Evolutionary conservation across 2,888 invertebrate species (phyloP), one percentile per base, ranked within the genome.

Genomic region (Azorinus chamasolen): DNA sequence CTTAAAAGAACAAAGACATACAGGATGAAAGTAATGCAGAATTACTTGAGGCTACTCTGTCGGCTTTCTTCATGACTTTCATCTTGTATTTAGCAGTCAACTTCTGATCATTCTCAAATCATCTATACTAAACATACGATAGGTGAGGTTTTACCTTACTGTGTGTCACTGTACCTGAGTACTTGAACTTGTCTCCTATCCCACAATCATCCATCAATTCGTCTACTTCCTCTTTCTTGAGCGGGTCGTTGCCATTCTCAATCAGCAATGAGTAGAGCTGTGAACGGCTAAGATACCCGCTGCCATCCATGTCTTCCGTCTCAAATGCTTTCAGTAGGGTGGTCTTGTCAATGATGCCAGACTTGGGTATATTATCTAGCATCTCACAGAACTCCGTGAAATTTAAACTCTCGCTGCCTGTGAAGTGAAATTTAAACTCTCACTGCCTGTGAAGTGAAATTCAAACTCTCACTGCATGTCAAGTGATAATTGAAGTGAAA

Each of bases 171-270:
- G 10, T 54, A 80, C 80, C 80, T 50, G 61, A 63, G n/a, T 80
- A 80, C 48, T 69, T 76, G 43, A 80, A 80, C 39, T 51, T 76
- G 58, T 80, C 80, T 4, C 80, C 80, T 3, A 50, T 48, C 24
- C 80, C 80, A 59, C 80, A 80, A 24, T 80, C 80, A 14, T 80
- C 80, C 80, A 80, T 80, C 80, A 80, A 73, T n/a, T 80, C 80
- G 27, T 80, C 80, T 5, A 80, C 72, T 22, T 80, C 80, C 43
- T 80, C 80, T 62, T 76, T 80, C 51, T 54, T 69, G 3, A 80
- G 62, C 4, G 80, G 80, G 32, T 80, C 76, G 53, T 69, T 73
- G 41, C 80, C 80, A 45, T 76, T 80, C 39, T 80, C 80, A 25
- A 75, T 62, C 0, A 79, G 58, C 22, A 80, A 53, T 5, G 66